Evolutionary conservation across 2,888 invertebrate genomes (phyloP), one percentile per base, ranked within the genome.

Genomic region (Tetranychus piercei): DNA sequence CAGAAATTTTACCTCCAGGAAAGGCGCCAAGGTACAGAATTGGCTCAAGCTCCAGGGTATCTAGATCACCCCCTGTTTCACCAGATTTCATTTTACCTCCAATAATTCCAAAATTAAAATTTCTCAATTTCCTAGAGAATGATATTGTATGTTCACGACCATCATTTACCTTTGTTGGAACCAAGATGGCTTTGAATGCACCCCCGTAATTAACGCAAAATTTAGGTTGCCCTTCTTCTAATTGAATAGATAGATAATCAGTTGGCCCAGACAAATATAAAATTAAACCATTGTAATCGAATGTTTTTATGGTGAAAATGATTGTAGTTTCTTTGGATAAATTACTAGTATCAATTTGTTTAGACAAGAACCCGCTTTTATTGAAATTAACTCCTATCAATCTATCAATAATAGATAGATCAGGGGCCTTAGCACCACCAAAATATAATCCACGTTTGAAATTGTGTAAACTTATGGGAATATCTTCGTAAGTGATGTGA

Each of bases 391-490:
- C 9, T 20, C n/a, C 69, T 11, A n/a, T 20, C 5, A 23, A 11
- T 22, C 6, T 22, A n/a, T n/a, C n/a, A n/a, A n/a, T n/a, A n/a
- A n/a, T n/a, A 22, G 34, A 6, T 4, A 3, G 11, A 69, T 23
- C 11, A 20, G 75, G 72, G n/a, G n/a, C n/a, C n/a, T n/a, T n/a
- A n/a, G 34, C 22, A 7, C 44, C 70, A 18, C 73, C 75, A 18
- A 15, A 5, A 43, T 73, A 78, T 18, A 89, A 89, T 74, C 90
- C 88, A 74, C 88, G 69, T 69, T 20, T 5, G 80, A 94, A 94
- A 85, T 97, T 96, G 96, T 96, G 99, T 71, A 97, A 84, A 0
- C 96, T 95, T 3, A 96, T 88, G 0, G 90, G 90, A 8, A 88
- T 88, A 73, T 92, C 92, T 3, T 94, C 94, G 74, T 96, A 89